Percentiles rank a stretch among this genome's conserved stretches.
phyloP scores from a whole-genome alignment of 2,888 invertebrate genomes.

The Dynastes tityus region DNA sequence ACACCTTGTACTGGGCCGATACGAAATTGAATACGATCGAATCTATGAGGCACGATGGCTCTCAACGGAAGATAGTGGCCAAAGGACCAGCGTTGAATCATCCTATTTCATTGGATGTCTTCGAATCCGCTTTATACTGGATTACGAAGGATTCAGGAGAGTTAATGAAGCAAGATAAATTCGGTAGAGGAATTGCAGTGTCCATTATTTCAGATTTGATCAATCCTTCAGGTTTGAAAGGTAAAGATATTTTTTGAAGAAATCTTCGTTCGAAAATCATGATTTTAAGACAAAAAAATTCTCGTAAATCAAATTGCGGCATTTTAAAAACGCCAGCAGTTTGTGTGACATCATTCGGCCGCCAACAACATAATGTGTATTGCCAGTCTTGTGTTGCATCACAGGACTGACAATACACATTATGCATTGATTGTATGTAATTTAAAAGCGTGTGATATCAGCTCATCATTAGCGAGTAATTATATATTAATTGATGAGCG shows the following conservation, averaged over 20 bases:
- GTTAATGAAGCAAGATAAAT: constrained; percentile 93
- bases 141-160: constrained; percentile 92
- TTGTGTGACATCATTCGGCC: too few relatives aligned
- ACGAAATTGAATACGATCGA: constrained; percentile 93
- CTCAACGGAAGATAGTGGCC: constrained; percentile 80
- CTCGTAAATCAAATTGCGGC: too few relatives aligned
- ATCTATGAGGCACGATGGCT: constrained; percentile 87
- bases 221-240: constrained; percentile 89
- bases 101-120: constrained; percentile 92
- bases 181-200: constrained; percentile 93
- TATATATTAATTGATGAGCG: too few relatives aligned
- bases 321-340: too few relatives aligned
- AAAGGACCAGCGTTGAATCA: constrained; percentile 84
- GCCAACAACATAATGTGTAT: too few relatives aligned
- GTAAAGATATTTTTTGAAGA: constrained; percentile 65
- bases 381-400: too few relatives aligned
- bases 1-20: constrained; percentile 96
- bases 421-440: too few relatives aligned
- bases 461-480: too few relatives aligned
- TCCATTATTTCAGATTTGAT: constrained; percentile 87
- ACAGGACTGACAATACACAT: too few relatives aligned
- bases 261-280: too few relatives aligned
- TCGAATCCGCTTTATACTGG: constrained; percentile 95
- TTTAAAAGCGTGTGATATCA: too few relatives aligned
- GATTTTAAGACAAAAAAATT: too few relatives aligned